phyloP scores from a whole-genome alignment of 2,797 vertebrate species.

The Muscicapa striata region DNA sequence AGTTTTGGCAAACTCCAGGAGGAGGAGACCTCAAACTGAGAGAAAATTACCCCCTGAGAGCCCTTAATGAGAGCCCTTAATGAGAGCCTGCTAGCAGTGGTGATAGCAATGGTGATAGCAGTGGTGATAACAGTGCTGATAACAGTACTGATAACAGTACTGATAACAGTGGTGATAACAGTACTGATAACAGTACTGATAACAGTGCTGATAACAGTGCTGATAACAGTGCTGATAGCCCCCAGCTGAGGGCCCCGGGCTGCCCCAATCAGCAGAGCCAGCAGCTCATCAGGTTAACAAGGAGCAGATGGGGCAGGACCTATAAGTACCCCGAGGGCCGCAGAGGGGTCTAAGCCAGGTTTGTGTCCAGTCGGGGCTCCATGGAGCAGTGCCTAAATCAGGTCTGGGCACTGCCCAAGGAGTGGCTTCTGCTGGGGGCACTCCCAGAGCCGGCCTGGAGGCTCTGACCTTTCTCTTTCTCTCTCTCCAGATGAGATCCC shows the following conservation, averaged over 20 bases:
- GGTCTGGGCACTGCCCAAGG: rapidly evolving
- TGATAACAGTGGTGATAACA: no score
- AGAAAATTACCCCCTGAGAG: background rate
- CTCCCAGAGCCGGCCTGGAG: rapidly evolving
- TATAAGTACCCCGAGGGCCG: background rate
- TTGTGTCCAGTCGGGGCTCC: rapidly evolving
- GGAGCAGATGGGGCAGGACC: background rate
- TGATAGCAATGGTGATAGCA: no score
- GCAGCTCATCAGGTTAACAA: background rate
- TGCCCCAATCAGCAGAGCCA: background rate
- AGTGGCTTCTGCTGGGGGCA: rapidly evolving
- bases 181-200: background rate
- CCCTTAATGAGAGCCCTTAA: no score
- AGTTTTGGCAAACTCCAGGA: background rate
- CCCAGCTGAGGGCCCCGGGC: rapidly evolving
- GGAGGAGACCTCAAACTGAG: background rate
- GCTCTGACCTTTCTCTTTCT: background rate
- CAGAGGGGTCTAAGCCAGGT: rapidly evolving
- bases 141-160: no score
- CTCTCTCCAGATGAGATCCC: background rate
- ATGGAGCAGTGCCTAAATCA: background rate
- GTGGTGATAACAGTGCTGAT: no score
- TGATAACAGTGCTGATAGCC: background rate
- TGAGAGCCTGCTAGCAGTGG: no score
- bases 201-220: no score